These are phyloP conservation scores for Holothuria glaberrima DNA, from an alignment of 35 echinoderm and acorn worm species.

Conservation along the genomic window DNA sequence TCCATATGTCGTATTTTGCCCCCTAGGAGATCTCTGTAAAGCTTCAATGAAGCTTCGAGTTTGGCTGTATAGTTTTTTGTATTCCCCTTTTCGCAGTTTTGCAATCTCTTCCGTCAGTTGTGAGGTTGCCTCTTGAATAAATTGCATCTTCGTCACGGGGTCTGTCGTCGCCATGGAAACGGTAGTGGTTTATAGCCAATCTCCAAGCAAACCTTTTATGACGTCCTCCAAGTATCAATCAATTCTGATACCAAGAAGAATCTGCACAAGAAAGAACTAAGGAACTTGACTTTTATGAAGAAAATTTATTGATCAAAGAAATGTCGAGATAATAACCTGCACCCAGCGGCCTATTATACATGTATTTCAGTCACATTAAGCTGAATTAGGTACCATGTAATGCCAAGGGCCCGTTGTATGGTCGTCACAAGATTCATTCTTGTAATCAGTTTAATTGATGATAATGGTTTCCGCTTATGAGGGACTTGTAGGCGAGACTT, in stretches of 20 bases:
- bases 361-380: no score
- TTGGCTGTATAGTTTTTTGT: slow-evolving; percentile 84
- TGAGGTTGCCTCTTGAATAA: slow-evolving; percentile 72
- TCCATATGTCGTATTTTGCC: slow-evolving; percentile 81
- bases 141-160: slow-evolving; percentile 60
- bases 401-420: no score
- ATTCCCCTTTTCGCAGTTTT: slow-evolving; percentile 65
- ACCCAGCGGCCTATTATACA: no score
- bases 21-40: slow-evolving; percentile 70
- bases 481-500: no score
- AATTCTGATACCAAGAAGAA: background rate
- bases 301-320: no score
- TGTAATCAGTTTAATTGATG: no score
- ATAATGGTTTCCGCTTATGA: no score
- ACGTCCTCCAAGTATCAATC: background rate
- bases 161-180: slow-evolving; percentile 70
- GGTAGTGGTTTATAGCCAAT: background rate
- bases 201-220: background rate
- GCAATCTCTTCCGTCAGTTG: slow-evolving; percentile 77
- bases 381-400: no score
- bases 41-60: slow-evolving; percentile 94
- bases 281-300: no score
- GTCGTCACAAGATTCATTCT: no score
- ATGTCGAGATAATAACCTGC: no score
- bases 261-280: background rate